These are phyloP conservation scores for Nannobrachium achirus DNA, from an alignment of 2,113 vertebrate species.

Conservation along the genomic window DNA sequence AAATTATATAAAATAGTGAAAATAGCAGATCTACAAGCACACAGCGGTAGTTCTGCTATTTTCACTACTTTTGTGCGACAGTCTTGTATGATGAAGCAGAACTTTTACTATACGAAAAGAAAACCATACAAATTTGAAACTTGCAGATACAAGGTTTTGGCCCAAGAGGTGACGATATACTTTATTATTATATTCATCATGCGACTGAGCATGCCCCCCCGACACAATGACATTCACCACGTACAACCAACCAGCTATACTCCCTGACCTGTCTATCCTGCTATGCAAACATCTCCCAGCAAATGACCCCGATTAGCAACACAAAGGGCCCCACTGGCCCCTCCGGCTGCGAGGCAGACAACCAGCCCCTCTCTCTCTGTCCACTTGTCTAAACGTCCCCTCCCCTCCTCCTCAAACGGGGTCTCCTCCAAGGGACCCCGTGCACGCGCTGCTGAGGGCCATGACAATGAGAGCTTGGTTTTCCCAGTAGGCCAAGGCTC, in stretches of 20 bases:
- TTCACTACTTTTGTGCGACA: no score
- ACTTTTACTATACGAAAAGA: no score
- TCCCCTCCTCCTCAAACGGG: slow-evolving; percentile 11
- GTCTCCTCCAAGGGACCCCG: slow-evolving; percentile 32
- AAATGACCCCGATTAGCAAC: slow-evolving; percentile 43
- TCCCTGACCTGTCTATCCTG: slow-evolving; percentile 24
- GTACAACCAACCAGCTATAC: not conserved
- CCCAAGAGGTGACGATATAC: no score
- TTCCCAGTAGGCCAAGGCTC: slow-evolving; percentile 31
- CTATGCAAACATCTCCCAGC: slow-evolving; percentile 35
- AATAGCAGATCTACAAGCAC: no score
- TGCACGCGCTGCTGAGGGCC: slow-evolving; percentile 51
- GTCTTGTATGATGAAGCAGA: no score
- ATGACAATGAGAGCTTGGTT: slow-evolving; percentile 37
- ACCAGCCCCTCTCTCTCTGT: slow-evolving; percentile 18
- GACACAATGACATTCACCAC: no score
- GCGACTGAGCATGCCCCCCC: no score
- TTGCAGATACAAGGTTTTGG: no score
- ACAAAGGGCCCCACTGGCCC: slow-evolving; percentile 37
- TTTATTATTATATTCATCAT: no score
- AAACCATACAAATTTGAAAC: no score
- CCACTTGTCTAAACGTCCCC: slow-evolving; percentile 22
- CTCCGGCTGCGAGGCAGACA: slow-evolving; percentile 39
- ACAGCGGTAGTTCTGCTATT: no score
- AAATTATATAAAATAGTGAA: no score